Base-by-base conservation (phyloP, 1,140 invertebrate genomes). In the Druon quercuslanigerum region DNA sequence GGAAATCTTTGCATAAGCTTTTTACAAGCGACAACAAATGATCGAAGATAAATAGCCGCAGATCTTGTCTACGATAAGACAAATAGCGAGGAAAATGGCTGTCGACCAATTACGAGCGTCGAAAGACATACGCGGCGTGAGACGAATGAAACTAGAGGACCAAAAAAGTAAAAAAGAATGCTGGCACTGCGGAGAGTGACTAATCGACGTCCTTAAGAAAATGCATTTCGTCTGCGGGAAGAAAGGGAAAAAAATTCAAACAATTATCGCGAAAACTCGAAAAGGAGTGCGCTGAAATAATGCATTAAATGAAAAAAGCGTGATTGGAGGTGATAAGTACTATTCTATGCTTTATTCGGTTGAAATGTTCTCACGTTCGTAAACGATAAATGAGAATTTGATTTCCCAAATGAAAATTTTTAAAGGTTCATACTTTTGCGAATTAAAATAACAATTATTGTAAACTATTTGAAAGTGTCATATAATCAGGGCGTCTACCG, bases 251-350 rank as follows among this genome's bases (percentile, higher is more conserved):
- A 78, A 84, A 84, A 79, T 79, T 82, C 76, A 83, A 85, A 86
- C 81, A 84, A 86, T 85, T 85, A 86, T 83, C 71, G 76, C 81
- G 72, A 75, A 74, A 76, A 72, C 77, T 73, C 46, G 54, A 40
- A 73, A 56, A 51, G 60, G 75, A 78, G 79, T 77, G 77, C 74
- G 73, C 71, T 83, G 79, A 85, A 80, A 86, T 82, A 85, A 84
- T 83, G 79, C 81, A 81, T 85, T 83, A 83, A 85, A 85, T 82
- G 83, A 80, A 75, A 82, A 81, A 85, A 85, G 13, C 81, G 81
- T 82, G 83, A 72, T 71, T 60, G 77, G 79, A 79, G 77, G 79
- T 74, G 76, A 60, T 72, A 71, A 82, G 25, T 33, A 3, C 1
- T 25, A 25, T 25, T 25, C 25, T 25, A 25, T 25, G 25, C 25